These are phyloP conservation scores for Achroia grisella DNA, from an alignment of 1,140 invertebrate species.

Conservation along the genomic window DNA sequence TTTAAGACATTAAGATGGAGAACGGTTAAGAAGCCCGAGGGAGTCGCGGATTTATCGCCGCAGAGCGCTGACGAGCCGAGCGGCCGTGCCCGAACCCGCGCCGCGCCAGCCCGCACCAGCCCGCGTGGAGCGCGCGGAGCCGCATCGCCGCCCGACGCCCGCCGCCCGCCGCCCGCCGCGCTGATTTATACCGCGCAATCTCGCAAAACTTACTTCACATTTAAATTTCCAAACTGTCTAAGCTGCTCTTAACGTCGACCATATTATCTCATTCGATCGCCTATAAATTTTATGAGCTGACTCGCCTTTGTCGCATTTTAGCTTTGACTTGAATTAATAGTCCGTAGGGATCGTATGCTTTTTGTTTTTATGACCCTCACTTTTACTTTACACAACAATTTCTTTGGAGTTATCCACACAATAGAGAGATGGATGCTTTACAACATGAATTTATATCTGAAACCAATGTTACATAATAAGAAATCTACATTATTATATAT, in stretches of 20 bases:
- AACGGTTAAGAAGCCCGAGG: slow-evolving; percentile 56
- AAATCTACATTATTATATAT: too few species aligned
- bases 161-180: slow-evolving; percentile 26
- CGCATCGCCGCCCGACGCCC: slow-evolving; percentile 19
- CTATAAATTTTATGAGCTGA: slow-evolving; percentile 73
- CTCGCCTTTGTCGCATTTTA: slow-evolving; percentile 60
- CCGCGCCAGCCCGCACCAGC: slow-evolving; percentile 16
- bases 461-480: too few species aligned
- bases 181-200: slow-evolving; percentile 71
- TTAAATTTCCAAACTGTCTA: slow-evolving; percentile 74
- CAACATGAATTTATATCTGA: too few species aligned
- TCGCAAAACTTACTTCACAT: slow-evolving; percentile 74
- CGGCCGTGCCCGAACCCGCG: slow-evolving; percentile 24
- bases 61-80: slow-evolving; percentile 27
- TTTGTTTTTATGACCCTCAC: slow-evolving; percentile 30
- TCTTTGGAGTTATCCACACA: too few species aligned
- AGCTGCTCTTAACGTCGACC: slow-evolving; percentile 68
- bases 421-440: background rate
- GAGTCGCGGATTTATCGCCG: slow-evolving; percentile 66
- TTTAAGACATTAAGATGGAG: slow-evolving; percentile 48
- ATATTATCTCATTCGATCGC: slow-evolving; percentile 73
- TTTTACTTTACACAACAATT: slow-evolving; percentile 13
- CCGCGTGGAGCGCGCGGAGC: slow-evolving; percentile 22
- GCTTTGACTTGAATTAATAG: slow-evolving; percentile 62
- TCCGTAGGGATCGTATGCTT: slow-evolving; percentile 36